phyloP scores from a whole-genome alignment of 2,797 vertebrate genomes.

The Gallinago stenura region DNA sequence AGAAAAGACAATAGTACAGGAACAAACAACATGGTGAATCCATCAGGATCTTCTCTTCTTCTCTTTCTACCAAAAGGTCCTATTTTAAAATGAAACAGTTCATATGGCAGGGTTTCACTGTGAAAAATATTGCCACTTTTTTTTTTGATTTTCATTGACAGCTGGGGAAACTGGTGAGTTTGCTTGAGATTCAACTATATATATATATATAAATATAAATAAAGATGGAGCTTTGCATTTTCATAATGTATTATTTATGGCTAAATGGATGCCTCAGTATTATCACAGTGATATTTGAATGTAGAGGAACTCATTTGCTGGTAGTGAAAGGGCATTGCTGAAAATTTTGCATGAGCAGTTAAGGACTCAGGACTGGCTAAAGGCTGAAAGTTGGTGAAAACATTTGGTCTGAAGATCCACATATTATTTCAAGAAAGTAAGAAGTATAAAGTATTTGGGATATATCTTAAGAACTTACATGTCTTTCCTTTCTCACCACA shows the following conservation, averaged over 20 bases:
- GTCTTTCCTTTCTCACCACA: background rate
- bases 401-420: background rate
- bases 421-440: background rate
- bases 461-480: background rate
- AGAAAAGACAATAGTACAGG: background rate
- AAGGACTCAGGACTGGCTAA: background rate
- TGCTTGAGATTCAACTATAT: background rate
- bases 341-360: background rate
- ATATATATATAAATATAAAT: background rate
- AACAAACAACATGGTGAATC: background rate
- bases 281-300: background rate
- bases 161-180: background rate
- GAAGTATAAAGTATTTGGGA: background rate
- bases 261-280: background rate
- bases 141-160: background rate
- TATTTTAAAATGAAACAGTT: background rate
- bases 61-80: background rate
- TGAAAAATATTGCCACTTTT: background rate
- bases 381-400: background rate
- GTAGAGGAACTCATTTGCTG: background rate
- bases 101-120: background rate
- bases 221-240: background rate
- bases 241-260: background rate
- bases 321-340: background rate
- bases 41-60: background rate